Evolutionary conservation across 1,140 invertebrate species (phyloP).

Genomic region (Drosophila lacertosa): DNA sequence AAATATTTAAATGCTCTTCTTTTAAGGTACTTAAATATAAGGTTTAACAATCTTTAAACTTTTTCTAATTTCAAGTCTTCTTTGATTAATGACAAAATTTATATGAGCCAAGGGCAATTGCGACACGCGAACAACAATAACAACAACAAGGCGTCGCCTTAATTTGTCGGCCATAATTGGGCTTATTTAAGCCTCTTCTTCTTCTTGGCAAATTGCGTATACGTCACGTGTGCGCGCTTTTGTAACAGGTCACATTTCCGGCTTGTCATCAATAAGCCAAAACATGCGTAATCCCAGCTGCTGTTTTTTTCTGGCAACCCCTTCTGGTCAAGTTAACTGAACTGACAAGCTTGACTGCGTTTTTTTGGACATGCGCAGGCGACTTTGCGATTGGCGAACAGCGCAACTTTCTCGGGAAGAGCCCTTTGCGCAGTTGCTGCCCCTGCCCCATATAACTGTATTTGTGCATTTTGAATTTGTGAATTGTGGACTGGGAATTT

Average conservation of each 20-base stretch:
- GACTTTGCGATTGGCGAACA: not conserved
- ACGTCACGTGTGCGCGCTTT: slow-evolving; percentile 8
- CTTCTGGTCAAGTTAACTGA: too few relatives aligned
- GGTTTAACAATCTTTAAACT: too few relatives aligned
- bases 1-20: too few relatives aligned
- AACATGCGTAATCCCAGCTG: slow-evolving; percentile 12
- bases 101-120: not conserved
- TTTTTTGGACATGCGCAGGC: not conserved
- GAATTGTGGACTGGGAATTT: not conserved
- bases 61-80: slow-evolving; percentile 2
- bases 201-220: slow-evolving; percentile 20
- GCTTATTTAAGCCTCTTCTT: slow-evolving; percentile 16
- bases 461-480: not conserved
- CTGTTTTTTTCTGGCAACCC: too few relatives aligned
- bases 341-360: slow-evolving; percentile 29
- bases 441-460: slow-evolving; percentile 47
- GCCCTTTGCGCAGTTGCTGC: not conserved
- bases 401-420: not conserved
- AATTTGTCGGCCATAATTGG: slow-evolving; percentile 13
- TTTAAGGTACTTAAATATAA: too few relatives aligned
- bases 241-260: slow-evolving; percentile 9
- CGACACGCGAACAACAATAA: not conserved
- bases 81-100: slow-evolving; percentile 4
- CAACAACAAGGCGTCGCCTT: not conserved
- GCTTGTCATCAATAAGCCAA: slow-evolving; percentile 32